Conservation (phyloP, 1,140 invertebrate genomes). For the Argopecten irradians region DNA sequence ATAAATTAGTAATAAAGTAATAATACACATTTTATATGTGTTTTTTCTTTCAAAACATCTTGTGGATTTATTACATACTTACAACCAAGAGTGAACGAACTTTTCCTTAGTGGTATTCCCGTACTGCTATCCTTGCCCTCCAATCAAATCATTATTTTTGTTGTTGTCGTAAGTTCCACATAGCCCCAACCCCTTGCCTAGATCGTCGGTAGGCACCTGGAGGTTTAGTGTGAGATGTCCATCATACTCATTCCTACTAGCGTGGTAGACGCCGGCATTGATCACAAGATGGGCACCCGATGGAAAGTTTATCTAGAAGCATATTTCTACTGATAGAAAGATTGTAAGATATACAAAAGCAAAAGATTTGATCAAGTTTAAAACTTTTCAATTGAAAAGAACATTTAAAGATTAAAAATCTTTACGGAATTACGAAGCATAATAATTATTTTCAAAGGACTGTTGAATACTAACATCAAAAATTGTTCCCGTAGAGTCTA, state of each 20-base stretch:
- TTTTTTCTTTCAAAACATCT: too few relatives aligned
- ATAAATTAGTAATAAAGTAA: too few relatives aligned
- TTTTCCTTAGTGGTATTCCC: neutral
- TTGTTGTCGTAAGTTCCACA: conserved; percentile 57
- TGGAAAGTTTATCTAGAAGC: conserved; percentile 55
- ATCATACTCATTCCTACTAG: neutral
- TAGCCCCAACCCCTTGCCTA: conserved; percentile 46
- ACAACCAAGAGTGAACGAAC: neutral
- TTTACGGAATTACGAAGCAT: too few relatives aligned
- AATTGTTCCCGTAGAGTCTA: conserved; percentile 44
- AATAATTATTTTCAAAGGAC: too few relatives aligned
- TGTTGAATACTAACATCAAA: conserved; percentile 51
- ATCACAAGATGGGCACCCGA: conserved; percentile 54
- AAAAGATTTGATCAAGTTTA: neutral
- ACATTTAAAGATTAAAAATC: too few relatives aligned
- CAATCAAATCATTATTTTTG: conserved; percentile 45
- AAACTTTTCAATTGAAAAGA: too few relatives aligned
- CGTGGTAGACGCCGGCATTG: too few relatives aligned
- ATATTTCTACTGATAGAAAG: neutral
- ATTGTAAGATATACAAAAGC: neutral
- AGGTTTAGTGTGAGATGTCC: conserved; percentile 52
- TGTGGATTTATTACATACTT: neutral
- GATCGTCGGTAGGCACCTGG: conserved; percentile 54
- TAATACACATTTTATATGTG: too few relatives aligned
- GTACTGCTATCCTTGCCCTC: conserved; percentile 35